Conservation (phyloP, 2,797 vertebrate genomes). For the Hyperoplus lanceolatus region DNA sequence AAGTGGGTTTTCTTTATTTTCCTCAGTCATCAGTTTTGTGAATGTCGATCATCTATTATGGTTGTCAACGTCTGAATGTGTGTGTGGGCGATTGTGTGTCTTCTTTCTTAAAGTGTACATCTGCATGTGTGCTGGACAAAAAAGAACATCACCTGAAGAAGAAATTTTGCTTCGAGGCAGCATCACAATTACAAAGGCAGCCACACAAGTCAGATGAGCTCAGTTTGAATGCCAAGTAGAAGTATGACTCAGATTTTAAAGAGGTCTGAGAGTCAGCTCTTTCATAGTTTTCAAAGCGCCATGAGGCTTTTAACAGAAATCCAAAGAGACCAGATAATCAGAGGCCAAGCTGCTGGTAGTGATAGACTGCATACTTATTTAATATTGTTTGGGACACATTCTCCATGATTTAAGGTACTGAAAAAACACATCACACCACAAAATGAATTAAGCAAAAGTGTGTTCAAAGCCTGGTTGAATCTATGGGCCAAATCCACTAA, state of each 20-base stretch:
- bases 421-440: not conserved
- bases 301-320: slow-evolving; percentile 22
- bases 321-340: slow-evolving; percentile 46
- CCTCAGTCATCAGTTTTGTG: slow-evolving; percentile 27
- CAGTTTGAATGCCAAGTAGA: slow-evolving; percentile 48
- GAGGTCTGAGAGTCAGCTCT: slow-evolving; percentile 27
- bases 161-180: slow-evolving; percentile 31
- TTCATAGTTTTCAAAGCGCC: slow-evolving; percentile 38
- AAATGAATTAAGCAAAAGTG: not conserved
- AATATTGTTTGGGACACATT: not conserved
- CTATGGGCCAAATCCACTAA: too few relatives aligned
- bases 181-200: slow-evolving; percentile 55
- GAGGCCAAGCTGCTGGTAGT: slow-evolving; percentile 35
- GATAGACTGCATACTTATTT: slow-evolving; percentile 18
- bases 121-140: slow-evolving; percentile 49
- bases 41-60: slow-evolving; percentile 31
- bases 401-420: slow-evolving; percentile 7
- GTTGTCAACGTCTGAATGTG: slow-evolving; percentile 21
- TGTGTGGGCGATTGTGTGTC: slow-evolving; percentile 7
- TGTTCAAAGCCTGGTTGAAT: slow-evolving; percentile 1
- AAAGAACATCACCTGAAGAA: slow-evolving; percentile 35
- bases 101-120: slow-evolving; percentile 47
- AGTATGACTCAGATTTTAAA: slow-evolving; percentile 49
- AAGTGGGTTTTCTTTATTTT: slow-evolving; percentile 13
- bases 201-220: slow-evolving; percentile 42